Base-by-base conservation (phyloP, 2,113 vertebrate genomes). In the Smithornis capensis region DNA sequence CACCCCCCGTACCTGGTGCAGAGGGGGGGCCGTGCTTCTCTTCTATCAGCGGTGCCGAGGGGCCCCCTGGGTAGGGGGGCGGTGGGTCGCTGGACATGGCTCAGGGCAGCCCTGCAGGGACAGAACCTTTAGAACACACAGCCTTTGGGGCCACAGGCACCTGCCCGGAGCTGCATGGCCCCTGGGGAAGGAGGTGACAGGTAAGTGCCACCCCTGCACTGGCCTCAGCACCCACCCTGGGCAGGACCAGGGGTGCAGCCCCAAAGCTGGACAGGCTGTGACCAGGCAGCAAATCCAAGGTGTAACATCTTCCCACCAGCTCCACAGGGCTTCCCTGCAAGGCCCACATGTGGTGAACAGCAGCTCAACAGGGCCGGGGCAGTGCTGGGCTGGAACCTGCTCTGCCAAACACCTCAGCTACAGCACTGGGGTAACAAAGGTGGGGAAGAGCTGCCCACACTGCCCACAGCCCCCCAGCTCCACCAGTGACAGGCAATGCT, bases 71-170 rank as follows among this genome's bases (percentile, higher is more conserved):
- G 83, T 99, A 99, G 7, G 99, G 99, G 28, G 99, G 99, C 29
- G 99, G 99, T 2, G 99, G 99, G 91, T 99, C 99, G 17, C 78
- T 99, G 62, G 99, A 99, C 99, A 99, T 99, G 44, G 94, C 86
- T 96, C 64, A 69, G 73, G 45, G 69, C 28, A 14, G 83, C 83
- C 93, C 96, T 98, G 95, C 45, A 93, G 62, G 53, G 65, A 84
- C 87, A 94, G 64, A 21, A 24, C 45, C 27, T 59, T 78, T 1
- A 56, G 69, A 42, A n/a, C 21, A 28, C 3, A 2, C 28, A 50
- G 63, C 63, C 35, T 9, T 6, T 7, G 47, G 44, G 14, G 31
- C 7, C 64, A 6, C 22, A 22, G 60, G 33, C 49, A 52, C 49
- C 14, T 2, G 0, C n/a, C 13, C 0, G 0, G 44, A 50, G 56